Percentiles rank a stretch among this genome's conserved stretches.
phyloP scores from a whole-genome alignment of 1,140 invertebrate species.

The Chironomus tepperi region DNA sequence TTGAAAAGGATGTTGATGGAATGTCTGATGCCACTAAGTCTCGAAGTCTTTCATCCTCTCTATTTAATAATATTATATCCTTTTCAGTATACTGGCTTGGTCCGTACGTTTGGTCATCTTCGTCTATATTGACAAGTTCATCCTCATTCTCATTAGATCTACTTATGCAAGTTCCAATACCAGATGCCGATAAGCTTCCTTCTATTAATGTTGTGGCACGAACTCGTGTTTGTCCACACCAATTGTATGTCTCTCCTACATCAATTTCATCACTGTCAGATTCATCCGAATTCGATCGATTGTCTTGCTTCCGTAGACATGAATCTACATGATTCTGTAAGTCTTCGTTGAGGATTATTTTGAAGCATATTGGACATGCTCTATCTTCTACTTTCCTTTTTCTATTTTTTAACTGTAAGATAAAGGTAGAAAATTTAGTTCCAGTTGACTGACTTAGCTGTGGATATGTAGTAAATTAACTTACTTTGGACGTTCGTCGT shows the following conservation, averaged over 20 bases:
- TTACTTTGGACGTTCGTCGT: conserved; percentile 39
- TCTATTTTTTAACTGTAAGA: conserved; percentile 33
- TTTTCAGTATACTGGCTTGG: conserved; percentile 72
- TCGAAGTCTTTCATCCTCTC: conserved; percentile 43
- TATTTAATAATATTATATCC: conserved; percentile 54
- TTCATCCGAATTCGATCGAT: conserved; percentile 59
- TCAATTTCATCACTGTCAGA: conserved; percentile 45
- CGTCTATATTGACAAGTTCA: conserved; percentile 53
- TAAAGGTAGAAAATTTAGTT: neutral
- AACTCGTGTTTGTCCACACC: conserved; percentile 68
- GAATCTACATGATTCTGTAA: conserved; percentile 68
- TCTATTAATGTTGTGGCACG: conserved; percentile 58
- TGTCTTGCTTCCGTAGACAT: conserved; percentile 52
- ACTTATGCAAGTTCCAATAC: conserved; percentile 45
- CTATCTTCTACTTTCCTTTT: conserved; percentile 56
- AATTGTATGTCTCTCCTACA: conserved; percentile 32
- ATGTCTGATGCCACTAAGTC: conserved; percentile 44
- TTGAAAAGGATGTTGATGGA: neutral
- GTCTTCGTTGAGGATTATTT: conserved; percentile 55
- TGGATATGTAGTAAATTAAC: too few species aligned
- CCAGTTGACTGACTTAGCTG: too few species aligned
- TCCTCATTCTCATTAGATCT: conserved; percentile 38
- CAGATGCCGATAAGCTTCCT: conserved; percentile 55
- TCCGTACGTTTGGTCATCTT: conserved; percentile 72
- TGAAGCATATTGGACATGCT: conserved; percentile 65